Evolutionary conservation across 1,140 invertebrate genomes (phyloP), one percentile per base, ranked within the genome.

Genomic region (Drosophila oshimai): DNA sequence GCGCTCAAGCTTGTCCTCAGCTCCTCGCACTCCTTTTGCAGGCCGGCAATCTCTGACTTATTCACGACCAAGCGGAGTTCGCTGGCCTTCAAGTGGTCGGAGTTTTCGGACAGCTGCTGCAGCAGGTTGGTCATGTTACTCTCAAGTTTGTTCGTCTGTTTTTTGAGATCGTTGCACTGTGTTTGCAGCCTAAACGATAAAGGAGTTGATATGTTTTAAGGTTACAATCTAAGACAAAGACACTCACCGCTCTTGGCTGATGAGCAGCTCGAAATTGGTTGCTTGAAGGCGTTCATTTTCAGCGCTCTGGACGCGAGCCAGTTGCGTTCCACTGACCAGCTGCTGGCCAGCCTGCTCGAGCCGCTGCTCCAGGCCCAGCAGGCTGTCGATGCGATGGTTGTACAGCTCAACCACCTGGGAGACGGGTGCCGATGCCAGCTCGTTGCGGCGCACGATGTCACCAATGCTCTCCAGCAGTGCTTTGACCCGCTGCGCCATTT

Each of bases 351-450:
- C 87, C 44, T 90, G 80, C 12, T 90, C 83, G n/a, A 90, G 69
- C 0, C 89, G 80, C 37, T 87, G 77, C 13, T 87, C 57, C 47
- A 90, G 73, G 6, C 36, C 58, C 4, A 46, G 29, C 13, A 77
- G 74, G 34, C 78, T 88, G 4, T 90, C 68, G 12, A 90, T 89
- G 67, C 90, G 90, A 62, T 90, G 86, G 44, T 89, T 89, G 2
- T 89, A 90, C 6, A 90, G 34, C 22, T 90, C 87, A 26, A 90
- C 89, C 10, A 90, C 74, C 55, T 90, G 89, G 0, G 89, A 90
- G 4, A 81, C 76, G 1, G 89, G 83, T 1, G 75, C 70, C 34
- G 89, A 71, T 9, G 90, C 58, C 31, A 90, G 39, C 9, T 90
- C 83, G 49, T 90, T 89, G 26, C 76, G 75, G 2, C 36, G 36